phyloP scores from a whole-genome alignment of 2,113 vertebrate species.

The Colossoma macropomum region DNA sequence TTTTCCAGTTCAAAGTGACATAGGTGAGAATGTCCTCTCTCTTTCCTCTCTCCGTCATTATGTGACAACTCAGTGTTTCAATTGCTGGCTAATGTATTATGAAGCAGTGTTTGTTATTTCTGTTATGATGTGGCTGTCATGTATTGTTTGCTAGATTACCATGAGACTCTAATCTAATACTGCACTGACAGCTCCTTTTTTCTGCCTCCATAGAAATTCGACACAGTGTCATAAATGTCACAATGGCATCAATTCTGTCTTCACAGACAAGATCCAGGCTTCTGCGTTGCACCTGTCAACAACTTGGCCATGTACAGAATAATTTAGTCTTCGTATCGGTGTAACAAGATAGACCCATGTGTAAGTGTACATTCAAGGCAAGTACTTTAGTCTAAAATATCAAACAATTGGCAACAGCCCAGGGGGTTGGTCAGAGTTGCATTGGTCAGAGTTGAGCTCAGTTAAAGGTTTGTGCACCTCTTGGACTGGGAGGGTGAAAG shows the following conservation, averaged over 20 bases:
- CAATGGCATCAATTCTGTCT: conserved; percentile 54
- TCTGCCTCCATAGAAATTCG: conserved; percentile 57
- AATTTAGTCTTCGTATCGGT: conserved; percentile 60
- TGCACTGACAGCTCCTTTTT: conserved; percentile 17
- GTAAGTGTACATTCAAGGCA: conserved; percentile 68
- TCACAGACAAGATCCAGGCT: conserved; percentile 63
- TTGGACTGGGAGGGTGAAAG: conserved; percentile 23
- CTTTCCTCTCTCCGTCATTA: neutral
- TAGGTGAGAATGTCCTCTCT: neutral
- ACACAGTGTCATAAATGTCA: conserved; percentile 59
- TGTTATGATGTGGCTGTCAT: conserved; percentile 4
- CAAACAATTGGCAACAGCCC: conserved; percentile 75
- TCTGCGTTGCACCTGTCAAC: conserved; percentile 66
- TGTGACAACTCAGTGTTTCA: conserved; percentile 4
- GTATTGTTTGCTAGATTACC: conserved; percentile 25
- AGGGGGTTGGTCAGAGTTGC: conserved; percentile 68
- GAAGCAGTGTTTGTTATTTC: neutral
- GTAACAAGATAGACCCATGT: conserved; percentile 63
- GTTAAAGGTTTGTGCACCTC: conserved; percentile 40
- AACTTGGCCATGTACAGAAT: conserved; percentile 55
- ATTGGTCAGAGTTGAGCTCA: conserved; percentile 43
- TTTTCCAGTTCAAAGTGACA: neutral
- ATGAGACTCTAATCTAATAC: conserved; percentile 12
- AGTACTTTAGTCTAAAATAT: conserved; percentile 76
- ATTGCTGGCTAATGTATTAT: neutral